A percentile compares a stretch with the other conserved stretches of the same genome.
These are phyloP conservation scores for Tetramorium parvispinum DNA, from an alignment of 1,140 invertebrate genomes.

Conservation along the genomic window DNA sequence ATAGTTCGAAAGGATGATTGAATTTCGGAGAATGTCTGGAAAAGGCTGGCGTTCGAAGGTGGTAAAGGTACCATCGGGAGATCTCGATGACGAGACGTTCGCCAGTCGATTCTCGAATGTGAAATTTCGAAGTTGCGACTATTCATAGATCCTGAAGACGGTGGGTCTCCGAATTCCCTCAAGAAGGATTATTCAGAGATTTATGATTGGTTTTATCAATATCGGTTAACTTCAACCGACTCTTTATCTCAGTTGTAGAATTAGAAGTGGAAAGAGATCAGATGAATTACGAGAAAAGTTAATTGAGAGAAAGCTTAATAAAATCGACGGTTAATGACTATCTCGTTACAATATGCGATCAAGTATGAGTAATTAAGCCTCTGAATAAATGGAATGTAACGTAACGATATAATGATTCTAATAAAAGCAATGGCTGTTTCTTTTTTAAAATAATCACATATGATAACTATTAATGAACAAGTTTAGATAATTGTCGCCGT, in stretches of 20 bases:
- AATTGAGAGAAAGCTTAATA: constrained; percentile 2
- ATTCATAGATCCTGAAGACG: background rate
- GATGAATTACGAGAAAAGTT: constrained; percentile 17
- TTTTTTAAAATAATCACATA: background rate
- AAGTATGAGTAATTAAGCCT: background rate
- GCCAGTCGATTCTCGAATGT: constrained; percentile 23
- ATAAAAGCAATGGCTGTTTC: background rate
- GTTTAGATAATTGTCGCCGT: background rate
- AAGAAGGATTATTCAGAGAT: background rate
- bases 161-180: background rate
- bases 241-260: constrained; percentile 16
- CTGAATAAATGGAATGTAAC: background rate
- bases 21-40: constrained; percentile 41
- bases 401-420: background rate
- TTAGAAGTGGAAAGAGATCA: background rate
- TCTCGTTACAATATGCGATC: background rate
- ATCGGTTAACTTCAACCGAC: background rate
- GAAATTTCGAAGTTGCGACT: constrained; percentile 11
- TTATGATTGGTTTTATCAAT: constrained; percentile 7
- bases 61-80: background rate
- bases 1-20: constrained; percentile 49
- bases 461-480: background rate
- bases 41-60: constrained; percentile 1
- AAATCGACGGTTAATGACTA: background rate
- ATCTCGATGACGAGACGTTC: background rate